These are phyloP conservation scores for Dasypus novemcinctus DNA, from an alignment of 2,113 vertebrate species.

Conservation along the genomic window DNA sequence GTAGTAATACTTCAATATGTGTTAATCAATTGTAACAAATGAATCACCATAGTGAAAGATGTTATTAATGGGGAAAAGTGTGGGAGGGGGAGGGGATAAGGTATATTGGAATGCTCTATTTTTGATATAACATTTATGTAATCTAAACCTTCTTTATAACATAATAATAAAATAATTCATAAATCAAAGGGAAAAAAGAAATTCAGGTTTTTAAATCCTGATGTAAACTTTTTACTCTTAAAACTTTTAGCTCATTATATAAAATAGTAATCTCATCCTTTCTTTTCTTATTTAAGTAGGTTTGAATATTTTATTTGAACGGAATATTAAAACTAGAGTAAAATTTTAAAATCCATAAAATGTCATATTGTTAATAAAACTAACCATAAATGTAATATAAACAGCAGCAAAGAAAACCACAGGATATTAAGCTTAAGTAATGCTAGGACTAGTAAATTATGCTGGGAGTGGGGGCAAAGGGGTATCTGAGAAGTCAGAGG, in stretches of 20 bases:
- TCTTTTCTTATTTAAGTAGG: background rate
- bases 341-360: slow-evolving; percentile 36
- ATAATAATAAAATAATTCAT: too few species aligned
- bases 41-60: too few species aligned
- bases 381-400: background rate
- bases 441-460: background rate
- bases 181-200: background rate
- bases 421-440: background rate
- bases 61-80: too few species aligned
- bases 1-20: too few species aligned
- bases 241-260: background rate
- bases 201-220: slow-evolving; percentile 35
- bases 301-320: slow-evolving; percentile 47
- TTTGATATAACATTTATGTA: too few species aligned
- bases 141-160: too few species aligned
- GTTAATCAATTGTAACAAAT: too few species aligned
- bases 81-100: too few species aligned
- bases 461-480: background rate
- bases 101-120: too few species aligned
- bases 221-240: background rate
- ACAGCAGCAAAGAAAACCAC: too few species aligned
- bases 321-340: slow-evolving; percentile 9
- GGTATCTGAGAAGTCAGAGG: background rate
- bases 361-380: slow-evolving; percentile 51
- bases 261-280: slow-evolving; percentile 8